phyloP scores from a whole-genome alignment of 30 jellyfish, hydroid and myxozoan species.

The Aurelia sp. region DNA sequence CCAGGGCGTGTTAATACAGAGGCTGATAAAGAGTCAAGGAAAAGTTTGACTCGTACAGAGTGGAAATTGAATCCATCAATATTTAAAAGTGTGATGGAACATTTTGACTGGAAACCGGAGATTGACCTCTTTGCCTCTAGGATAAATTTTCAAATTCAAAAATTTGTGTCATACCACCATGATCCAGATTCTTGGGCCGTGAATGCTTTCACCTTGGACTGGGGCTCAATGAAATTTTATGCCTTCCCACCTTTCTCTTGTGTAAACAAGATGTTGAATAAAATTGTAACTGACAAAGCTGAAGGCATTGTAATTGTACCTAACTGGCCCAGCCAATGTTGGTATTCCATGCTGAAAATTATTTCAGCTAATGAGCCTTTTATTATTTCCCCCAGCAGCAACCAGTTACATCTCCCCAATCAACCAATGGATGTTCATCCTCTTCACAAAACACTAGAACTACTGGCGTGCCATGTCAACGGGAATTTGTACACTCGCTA shows the following conservation, averaged over 20 bases:
- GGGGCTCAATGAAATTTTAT: neutral
- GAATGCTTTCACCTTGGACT: neutral
- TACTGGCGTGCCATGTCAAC: conserved; percentile 30
- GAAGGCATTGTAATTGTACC: conserved; percentile 47
- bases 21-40: conserved; percentile 48
- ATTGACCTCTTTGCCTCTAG: conserved; percentile 54
- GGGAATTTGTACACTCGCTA: neutral
- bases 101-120: neutral
- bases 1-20: conserved; percentile 43
- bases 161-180: conserved; percentile 27
- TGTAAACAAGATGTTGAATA: conserved; percentile 8
- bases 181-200: conserved; percentile 32
- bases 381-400: conserved; percentile 45
- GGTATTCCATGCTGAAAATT: conserved; percentile 17
- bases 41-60: neutral
- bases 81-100: neutral
- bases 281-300: conserved; percentile 33
- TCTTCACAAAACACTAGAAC: conserved; percentile 17
- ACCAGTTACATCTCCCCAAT: conserved; percentile 41
- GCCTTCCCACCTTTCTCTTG: conserved; percentile 56
- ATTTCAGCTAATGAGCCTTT: conserved; percentile 12
- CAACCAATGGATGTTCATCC: conserved; percentile 32
- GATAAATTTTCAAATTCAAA: conserved; percentile 7
- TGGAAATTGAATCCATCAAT: conserved; percentile 29
- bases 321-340: conserved; percentile 60